Base-by-base conservation (phyloP, 2,797 vertebrate genomes). In the Sebastes hubbsi region DNA sequence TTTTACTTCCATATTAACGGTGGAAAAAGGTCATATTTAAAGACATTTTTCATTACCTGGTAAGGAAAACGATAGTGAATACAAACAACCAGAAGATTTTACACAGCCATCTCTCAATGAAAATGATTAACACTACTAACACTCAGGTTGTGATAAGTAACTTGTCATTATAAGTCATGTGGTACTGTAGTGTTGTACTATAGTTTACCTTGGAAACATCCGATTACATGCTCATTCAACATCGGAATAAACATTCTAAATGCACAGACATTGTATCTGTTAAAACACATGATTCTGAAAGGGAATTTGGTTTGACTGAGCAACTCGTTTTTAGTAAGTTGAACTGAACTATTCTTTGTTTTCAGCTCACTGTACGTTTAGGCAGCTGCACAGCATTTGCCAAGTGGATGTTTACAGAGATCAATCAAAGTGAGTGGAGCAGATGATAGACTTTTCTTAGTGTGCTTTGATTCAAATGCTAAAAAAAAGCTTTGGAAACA, bases 1-100 rank as follows among this genome's bases (percentile, higher is more conserved):
- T 49, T 66, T 77, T n/a, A 81, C 59, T 71, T 67, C 16, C 20
- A 65, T 63, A 58, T 55, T 10, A 77, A 87, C 72, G 49, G 25
- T 46, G 54, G 49, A 49, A 69, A 65, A 52, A 46, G 14, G 14
- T 55, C 4, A 2, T 46, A 32, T 64, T 64, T 59, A 34, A 59
- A 34, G 1, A 58, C 25, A 11, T 10, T 56, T 68, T 60, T 77
- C 18, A 58, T 72, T 24, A 59, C 30, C 71, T 38, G 16, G 14
- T 54, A 24, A 38, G 9, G 25, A 66, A 64, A 69, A 75, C 18
- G 7, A 71, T 4, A 36, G 55, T 56, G 25, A 75, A 49, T 10
- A 75, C 20, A 77, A 46, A 70, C 18, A 65, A 59, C 12, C 30
- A 27, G 12, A 59, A 24, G 22, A 55, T 46, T 36, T 76, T 62